phyloP scores from a whole-genome alignment of 2,888 invertebrate species.

The Morpho achilles region DNA sequence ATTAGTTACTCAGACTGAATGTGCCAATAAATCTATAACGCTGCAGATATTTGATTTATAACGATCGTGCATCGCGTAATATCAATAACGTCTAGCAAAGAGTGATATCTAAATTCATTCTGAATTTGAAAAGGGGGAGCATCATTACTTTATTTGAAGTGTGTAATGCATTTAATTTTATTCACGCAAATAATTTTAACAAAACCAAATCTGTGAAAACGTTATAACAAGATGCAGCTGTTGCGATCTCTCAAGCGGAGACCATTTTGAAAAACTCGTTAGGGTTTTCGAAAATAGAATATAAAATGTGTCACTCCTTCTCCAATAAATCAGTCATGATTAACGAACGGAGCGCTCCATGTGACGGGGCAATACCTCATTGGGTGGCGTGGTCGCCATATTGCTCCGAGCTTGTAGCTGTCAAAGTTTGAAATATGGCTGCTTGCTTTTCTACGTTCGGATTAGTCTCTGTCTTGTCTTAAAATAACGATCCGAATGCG shows the following conservation, averaged over 20 bases:
- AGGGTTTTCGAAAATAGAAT: constrained; percentile 75
- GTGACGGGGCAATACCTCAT: constrained; percentile 74
- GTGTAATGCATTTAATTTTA: constrained; percentile 45
- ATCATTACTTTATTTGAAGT: constrained; percentile 42
- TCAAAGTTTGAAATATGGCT: constrained; percentile 76
- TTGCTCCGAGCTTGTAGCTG: constrained; percentile 76
- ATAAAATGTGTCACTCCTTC: constrained; percentile 78
- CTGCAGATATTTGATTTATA: constrained; percentile 51
- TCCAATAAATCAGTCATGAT: constrained; percentile 74
- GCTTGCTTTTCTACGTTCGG: constrained; percentile 56
- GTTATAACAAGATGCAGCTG: constrained; percentile 77
- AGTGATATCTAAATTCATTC: constrained; percentile 31
- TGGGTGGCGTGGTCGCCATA: constrained; percentile 77
- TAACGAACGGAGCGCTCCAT: constrained; percentile 67
- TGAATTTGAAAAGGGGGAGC: constrained; percentile 36
- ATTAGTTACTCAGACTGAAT: constrained; percentile 35
- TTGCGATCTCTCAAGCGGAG: constrained; percentile 59
- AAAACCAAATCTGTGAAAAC: constrained; percentile 60
- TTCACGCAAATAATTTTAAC: constrained; percentile 70
- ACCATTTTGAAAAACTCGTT: constrained; percentile 74
- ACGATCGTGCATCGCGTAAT: constrained; percentile 59
- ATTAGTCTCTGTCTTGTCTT: constrained; percentile 70
- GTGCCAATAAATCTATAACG: constrained; percentile 60
- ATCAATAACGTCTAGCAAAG: constrained; percentile 54
- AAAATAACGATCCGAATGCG: constrained; percentile 56